Conservation (phyloP, 2,888 invertebrate genomes). For the Microplitis manilae region DNA sequence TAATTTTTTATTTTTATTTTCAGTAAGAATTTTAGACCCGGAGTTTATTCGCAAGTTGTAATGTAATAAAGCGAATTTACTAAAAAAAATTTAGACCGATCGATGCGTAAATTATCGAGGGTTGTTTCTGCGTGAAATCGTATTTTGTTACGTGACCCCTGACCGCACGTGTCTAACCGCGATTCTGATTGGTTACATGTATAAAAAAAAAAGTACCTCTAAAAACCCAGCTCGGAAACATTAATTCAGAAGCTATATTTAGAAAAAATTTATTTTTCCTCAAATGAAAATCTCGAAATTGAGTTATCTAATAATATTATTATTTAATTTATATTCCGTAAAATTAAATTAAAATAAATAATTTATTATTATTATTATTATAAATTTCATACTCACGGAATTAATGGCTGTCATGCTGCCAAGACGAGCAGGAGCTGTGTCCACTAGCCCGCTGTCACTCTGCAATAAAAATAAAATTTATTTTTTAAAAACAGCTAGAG, state of each 20-base stretch:
- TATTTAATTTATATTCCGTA: neutral
- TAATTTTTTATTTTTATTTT: too few species aligned
- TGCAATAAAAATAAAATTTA: slow-evolving; percentile 56
- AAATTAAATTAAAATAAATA: neutral
- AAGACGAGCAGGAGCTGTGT: slow-evolving; percentile 69
- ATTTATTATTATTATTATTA: neutral
- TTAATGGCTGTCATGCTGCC: slow-evolving; percentile 72
- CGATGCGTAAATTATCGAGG: slow-evolving; percentile 27
- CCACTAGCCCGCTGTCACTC: slow-evolving; percentile 72
- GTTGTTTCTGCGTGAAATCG: slow-evolving; percentile 41
- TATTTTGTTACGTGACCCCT: slow-evolving; percentile 46
- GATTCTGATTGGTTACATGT: slow-evolving; percentile 33
- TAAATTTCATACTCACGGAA: slow-evolving; percentile 65
- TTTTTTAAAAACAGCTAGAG: slow-evolving; percentile 2
- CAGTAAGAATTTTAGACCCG: too few species aligned
- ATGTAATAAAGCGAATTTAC: slow-evolving; percentile 20
- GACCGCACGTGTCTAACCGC: slow-evolving; percentile 33
- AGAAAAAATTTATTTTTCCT: too few species aligned
- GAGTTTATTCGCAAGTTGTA: neutral
- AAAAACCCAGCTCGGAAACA: slow-evolving; percentile 26
- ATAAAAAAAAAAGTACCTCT: slow-evolving; percentile 9
- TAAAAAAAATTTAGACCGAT: slow-evolving; percentile 17
- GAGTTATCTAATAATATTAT: neutral
- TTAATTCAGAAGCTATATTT: too few species aligned
- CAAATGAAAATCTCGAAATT: neutral